Base-by-base conservation (phyloP, 2,797 vertebrate genomes). In the Dipus sagitta region DNA sequence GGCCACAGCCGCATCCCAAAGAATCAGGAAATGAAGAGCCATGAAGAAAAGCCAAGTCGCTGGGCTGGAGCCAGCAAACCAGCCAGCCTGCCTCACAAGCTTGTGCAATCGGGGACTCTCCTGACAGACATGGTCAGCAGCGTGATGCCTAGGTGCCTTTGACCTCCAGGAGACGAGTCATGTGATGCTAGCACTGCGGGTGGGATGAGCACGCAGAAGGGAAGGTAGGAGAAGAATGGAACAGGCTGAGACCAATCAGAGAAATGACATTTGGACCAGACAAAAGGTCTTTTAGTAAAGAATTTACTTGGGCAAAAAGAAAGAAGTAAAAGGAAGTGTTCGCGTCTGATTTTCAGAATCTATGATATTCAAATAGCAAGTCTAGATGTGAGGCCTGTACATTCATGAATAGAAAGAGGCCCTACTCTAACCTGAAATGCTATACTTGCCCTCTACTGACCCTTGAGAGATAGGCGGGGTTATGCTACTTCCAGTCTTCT, bases 211-310 rank as follows among this genome's bases (percentile, higher is more conserved):
- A 17, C 62, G 60, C 9, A 0, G 7, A 21, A 4, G 23, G 47
- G 1, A 54, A 65, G 30, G 24, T 9, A 14, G 68, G 23, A 75
- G 30, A 34, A 26, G 86, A 8, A 28, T 1, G 0, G 11, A 90
- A 18, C 67, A 70, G 83, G 54, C 67, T 92, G 64, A 97, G 95
- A 42, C 18, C 34, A 90, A 94, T 52, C 1, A 18, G 38, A 58
- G 30, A 83, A 95, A 90, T 88, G 76, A 86, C 93, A 88, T 81
- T 76, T 74, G 93, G 90, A 96, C 58, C 1, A 64, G 70, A 85
- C 90, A 81, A 64, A 95, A 94, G 81, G 54, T 82, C 60, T 12
- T 24, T n/a, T 52, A 1, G 47, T 88, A 47, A 90, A 95, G 88
- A 67, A 93, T 52, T 92, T 58, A 70, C 67, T 83, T 82, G 89